Evolutionary conservation across 2,888 invertebrate genomes (phyloP).

Genomic region (Trissolcus japonicus): DNA sequence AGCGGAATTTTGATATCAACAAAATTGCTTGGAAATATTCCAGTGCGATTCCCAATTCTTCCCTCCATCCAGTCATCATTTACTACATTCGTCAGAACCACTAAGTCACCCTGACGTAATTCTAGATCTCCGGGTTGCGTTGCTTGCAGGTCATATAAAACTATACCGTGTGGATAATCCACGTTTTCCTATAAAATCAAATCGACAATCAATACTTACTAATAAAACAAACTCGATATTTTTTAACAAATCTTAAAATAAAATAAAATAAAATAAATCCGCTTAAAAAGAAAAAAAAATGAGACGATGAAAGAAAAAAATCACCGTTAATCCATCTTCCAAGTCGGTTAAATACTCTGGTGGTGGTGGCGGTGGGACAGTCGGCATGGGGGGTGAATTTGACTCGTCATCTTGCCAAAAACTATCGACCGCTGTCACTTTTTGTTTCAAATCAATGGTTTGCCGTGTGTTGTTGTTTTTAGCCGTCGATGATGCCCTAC

Average conservation of each 20-base stretch:
- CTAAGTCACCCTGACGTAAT: constrained; percentile 86
- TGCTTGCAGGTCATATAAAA: constrained; percentile 87
- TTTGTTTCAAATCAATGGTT: constrained; percentile 16
- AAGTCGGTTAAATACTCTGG: constrained; percentile 71
- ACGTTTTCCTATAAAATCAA: constrained; percentile 58
- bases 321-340: constrained; percentile 63
- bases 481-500: constrained; percentile 77
- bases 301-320: too few species aligned
- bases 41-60: constrained; percentile 82
- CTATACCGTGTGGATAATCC: constrained; percentile 83
- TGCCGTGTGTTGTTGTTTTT: constrained; percentile 65
- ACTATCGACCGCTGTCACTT: constrained; percentile 70
- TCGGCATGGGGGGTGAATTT: constrained; percentile 87
- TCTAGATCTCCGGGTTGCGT: constrained; percentile 86
- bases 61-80: constrained; percentile 90
- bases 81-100: constrained; percentile 83
- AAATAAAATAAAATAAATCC: constrained; percentile 25
- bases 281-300: too few species aligned
- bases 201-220: background rate
- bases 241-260: too few species aligned
- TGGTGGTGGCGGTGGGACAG: constrained; percentile 86
- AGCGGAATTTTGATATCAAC: constrained; percentile 86
- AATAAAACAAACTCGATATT: too few species aligned
- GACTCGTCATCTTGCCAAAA: constrained; percentile 69
- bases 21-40: constrained; percentile 90